Percentiles rank a stretch among this genome's conserved stretches.
Evolutionary conservation across 2,113 vertebrate genomes (phyloP).

Genomic region (Oreotrochilus melanogaster): DNA sequence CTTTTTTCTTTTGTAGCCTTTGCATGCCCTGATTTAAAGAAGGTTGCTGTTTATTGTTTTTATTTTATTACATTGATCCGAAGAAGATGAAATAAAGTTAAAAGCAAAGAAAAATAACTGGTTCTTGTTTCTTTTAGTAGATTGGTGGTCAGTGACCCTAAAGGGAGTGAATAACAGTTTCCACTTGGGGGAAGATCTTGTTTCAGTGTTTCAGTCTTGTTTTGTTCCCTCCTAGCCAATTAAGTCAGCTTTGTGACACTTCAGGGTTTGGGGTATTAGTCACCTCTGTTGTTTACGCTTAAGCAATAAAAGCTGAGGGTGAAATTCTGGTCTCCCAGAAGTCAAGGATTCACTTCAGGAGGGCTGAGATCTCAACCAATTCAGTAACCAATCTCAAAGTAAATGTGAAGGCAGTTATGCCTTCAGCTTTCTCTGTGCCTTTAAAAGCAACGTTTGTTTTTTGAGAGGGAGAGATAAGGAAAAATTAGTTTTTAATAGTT

Average conservation of each 20-base stretch:
- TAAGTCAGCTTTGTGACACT: conserved; percentile 47
- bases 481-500: not conserved
- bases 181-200: conserved; percentile 40
- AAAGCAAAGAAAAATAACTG: conserved; percentile 21
- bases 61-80: not conserved
- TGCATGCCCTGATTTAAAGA: not conserved
- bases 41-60: not conserved
- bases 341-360: conserved; percentile 15
- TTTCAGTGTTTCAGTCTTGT: conserved; percentile 53
- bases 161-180: conserved; percentile 38
- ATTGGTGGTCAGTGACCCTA: conserved; percentile 44
- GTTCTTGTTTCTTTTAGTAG: conserved; percentile 1
- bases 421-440: not conserved
- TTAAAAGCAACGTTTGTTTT: not conserved
- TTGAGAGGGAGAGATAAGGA: not conserved
- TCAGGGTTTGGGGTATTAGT: not conserved
- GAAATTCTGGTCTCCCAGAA: conserved; percentile 24
- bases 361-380: not conserved
- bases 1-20: not conserved
- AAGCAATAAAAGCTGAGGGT: conserved; percentile 4
- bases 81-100: not conserved
- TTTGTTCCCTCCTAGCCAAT: conserved; percentile 52
- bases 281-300: conserved; percentile 1
- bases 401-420: not conserved
- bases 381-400: not conserved